phyloP scores from a whole-genome alignment of 2,797 vertebrate genomes.

The Pangasius larnaudii region DNA sequence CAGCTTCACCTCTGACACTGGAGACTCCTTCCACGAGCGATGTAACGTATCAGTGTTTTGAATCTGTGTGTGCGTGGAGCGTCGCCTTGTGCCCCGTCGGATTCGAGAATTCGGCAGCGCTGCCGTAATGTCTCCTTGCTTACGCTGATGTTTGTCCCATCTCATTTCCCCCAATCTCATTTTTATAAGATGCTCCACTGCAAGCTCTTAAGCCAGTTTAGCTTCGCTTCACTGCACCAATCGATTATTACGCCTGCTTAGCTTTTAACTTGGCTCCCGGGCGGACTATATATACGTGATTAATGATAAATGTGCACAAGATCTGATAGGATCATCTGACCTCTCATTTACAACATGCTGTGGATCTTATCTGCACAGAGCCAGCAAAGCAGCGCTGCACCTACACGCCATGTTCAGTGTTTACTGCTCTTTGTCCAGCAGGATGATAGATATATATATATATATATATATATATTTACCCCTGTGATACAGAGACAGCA shows the following conservation, averaged over 20 bases:
- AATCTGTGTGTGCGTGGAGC: neutral
- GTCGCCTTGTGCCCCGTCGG: neutral
- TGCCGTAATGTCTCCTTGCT: neutral
- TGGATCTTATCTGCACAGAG: constrained; percentile 14
- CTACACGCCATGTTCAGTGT: neutral
- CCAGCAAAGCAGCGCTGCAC: neutral
- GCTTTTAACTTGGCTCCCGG: constrained; percentile 31
- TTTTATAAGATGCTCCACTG: constrained; percentile 22
- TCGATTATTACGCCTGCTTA: constrained; percentile 37
- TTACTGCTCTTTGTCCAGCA: neutral
- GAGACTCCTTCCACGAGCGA: neutral
- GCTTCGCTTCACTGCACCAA: constrained; percentile 9
- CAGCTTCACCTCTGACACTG: neutral
- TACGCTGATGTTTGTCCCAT: neutral
- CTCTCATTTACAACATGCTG: constrained; percentile 16
- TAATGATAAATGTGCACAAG: constrained; percentile 15
- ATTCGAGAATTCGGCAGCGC: neutral
- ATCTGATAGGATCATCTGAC: constrained; percentile 20
- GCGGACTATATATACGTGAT: constrained; percentile 1
- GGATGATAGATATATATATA: neutral
- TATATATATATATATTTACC: neutral
- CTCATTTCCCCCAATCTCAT: neutral
- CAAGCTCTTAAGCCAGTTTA: constrained; percentile 32
- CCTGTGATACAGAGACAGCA: neutral
- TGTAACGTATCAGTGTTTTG: neutral